Evolutionary conservation across 2,888 invertebrate genomes (phyloP).

Genomic region (Ommatoiulus sabulosus): DNA sequence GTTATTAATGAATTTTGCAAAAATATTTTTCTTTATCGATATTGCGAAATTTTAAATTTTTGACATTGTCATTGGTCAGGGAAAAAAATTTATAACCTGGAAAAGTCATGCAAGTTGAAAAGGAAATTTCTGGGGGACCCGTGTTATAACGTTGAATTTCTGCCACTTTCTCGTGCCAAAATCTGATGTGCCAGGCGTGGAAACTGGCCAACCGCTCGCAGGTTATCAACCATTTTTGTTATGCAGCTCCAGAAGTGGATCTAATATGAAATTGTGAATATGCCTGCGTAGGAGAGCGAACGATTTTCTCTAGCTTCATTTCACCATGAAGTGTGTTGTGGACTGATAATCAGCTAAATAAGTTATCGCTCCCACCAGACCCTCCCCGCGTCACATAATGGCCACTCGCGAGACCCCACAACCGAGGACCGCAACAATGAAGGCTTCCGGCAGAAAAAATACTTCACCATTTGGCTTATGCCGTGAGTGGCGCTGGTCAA

Average conservation of each 20-base stretch:
- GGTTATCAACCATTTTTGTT: neutral
- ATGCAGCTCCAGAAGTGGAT: neutral
- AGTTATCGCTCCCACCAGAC: conserved; percentile 56
- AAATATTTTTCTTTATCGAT: no score
- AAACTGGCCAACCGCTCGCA: neutral
- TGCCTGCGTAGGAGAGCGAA: neutral
- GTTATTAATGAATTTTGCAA: no score
- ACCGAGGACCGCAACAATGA: neutral
- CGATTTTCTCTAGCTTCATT: neutral
- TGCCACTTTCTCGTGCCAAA: neutral
- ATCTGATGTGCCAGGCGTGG: neutral
- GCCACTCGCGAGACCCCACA: neutral
- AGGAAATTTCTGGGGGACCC: no score
- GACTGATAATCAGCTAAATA: conserved; percentile 56
- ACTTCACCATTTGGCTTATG: neutral
- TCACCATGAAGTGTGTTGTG: conserved; percentile 34
- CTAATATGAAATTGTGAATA: neutral
- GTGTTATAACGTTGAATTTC: neutral
- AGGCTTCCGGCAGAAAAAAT: neutral
- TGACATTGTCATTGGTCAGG: no score
- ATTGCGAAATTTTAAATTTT: no score
- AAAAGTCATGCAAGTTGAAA: no score
- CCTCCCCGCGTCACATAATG: neutral
- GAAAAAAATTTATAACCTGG: no score
- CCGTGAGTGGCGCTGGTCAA: neutral